Evolutionary conservation across 2,797 vertebrate species (phyloP).

Genomic region (Nyctalus aviator): DNA sequence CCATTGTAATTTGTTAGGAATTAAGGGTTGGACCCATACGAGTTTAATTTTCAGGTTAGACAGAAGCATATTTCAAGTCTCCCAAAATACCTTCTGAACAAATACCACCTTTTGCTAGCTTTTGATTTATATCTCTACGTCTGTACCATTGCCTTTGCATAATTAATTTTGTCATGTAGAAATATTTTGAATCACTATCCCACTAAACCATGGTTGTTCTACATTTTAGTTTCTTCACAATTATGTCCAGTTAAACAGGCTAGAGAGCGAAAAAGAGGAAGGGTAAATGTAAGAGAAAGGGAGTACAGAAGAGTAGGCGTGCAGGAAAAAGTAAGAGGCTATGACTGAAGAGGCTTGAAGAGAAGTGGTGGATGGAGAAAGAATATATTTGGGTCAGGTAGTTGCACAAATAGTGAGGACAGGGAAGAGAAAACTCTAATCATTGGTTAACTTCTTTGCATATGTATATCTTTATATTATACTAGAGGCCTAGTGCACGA

Average conservation of each 20-base stretch:
- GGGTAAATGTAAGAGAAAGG: not conserved
- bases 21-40: conserved; percentile 43
- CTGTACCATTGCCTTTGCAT: conserved; percentile 42
- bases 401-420: not conserved
- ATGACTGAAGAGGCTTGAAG: not conserved
- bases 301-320: not conserved
- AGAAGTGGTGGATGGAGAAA: not conserved
- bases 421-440: not conserved
- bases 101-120: conserved; percentile 46
- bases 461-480: not conserved
- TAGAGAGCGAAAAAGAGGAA: not conserved
- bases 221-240: not conserved
- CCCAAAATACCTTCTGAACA: conserved; percentile 56
- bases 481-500: too few species aligned
- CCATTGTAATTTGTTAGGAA: conserved; percentile 54
- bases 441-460: not conserved
- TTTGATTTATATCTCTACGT: conserved; percentile 67
- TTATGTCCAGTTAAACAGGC: not conserved
- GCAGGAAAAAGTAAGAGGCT: not conserved
- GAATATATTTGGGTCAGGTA: not conserved
- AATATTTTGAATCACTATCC: conserved; percentile 55
- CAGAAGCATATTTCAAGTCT: conserved; percentile 64
- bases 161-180: conserved; percentile 61
- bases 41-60: conserved; percentile 70
- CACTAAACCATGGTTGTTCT: conserved; percentile 16